Evolutionary conservation across 1,140 invertebrate genomes (phyloP).

Genomic region (Phortica variegata): DNA sequence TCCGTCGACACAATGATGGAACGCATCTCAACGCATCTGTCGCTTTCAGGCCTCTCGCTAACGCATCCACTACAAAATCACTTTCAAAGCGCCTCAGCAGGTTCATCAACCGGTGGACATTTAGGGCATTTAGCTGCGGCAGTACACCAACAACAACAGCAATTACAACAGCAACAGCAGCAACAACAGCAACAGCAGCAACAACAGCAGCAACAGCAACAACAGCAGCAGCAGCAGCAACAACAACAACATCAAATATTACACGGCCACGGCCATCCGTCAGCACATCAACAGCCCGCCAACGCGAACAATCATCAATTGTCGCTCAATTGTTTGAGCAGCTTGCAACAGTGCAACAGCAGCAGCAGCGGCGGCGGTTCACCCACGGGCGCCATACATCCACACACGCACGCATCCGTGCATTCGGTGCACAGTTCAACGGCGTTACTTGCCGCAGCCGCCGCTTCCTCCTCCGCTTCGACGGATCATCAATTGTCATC

Average conservation of each 20-base stretch:
- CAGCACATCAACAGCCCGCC: slow-evolving; percentile 30
- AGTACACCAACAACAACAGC: slow-evolving; percentile 45
- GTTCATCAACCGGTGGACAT: slow-evolving; percentile 42
- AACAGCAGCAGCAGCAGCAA: slow-evolving; percentile 24
- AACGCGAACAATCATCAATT: slow-evolving; percentile 27
- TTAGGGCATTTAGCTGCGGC: slow-evolving; percentile 42
- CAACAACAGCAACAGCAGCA: slow-evolving; percentile 20
- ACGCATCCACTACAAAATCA: slow-evolving; percentile 52
- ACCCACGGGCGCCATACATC: slow-evolving; percentile 28
- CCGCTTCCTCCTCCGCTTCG: not conserved
- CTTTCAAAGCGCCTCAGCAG: slow-evolving; percentile 30
- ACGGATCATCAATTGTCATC: slow-evolving; percentile 19
- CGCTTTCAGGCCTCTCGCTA: slow-evolving; percentile 54
- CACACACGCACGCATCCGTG: slow-evolving; percentile 24
- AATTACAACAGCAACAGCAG: slow-evolving; percentile 24
- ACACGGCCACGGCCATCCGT: slow-evolving; percentile 23
- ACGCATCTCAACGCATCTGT: slow-evolving; percentile 55
- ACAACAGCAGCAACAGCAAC: slow-evolving; percentile 39
- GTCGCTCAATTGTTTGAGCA: slow-evolving; percentile 24
- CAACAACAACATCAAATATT: slow-evolving; percentile 7
- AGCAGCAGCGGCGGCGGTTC: slow-evolving; percentile 21
- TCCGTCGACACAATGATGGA: slow-evolving; percentile 54
- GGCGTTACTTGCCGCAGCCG: not conserved
- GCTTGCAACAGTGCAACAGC: slow-evolving; percentile 9
- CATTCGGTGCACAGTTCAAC: slow-evolving; percentile 26